These are phyloP conservation scores for Mesopsocus fuscifrons DNA, from an alignment of 2,888 invertebrate genomes.

Conservation along the genomic window DNA sequence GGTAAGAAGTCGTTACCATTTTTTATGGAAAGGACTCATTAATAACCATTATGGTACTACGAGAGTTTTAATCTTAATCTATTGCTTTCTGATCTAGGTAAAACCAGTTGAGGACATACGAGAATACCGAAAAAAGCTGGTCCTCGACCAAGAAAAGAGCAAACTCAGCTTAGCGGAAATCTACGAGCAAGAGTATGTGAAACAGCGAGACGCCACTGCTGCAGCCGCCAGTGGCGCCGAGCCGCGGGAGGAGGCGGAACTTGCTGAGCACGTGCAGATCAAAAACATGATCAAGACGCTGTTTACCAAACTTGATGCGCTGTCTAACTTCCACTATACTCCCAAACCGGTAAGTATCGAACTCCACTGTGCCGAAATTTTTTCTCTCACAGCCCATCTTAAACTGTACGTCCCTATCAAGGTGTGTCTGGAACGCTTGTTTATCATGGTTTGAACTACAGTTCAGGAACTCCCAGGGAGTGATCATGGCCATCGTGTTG, in stretches of 20 bases:
- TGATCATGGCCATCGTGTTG: too few species aligned
- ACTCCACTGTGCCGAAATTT: conserved; percentile 7
- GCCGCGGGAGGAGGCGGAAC: conserved; percentile 39
- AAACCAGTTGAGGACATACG: conserved; percentile 66
- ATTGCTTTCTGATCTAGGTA: conserved; percentile 22
- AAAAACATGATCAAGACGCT: conserved; percentile 50
- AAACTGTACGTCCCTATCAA: too few species aligned
- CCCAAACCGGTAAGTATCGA: conserved; percentile 45
- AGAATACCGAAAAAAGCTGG: conserved; percentile 70
- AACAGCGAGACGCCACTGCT: conserved; percentile 34
- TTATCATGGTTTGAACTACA: too few species aligned
- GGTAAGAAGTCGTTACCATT: too few species aligned
- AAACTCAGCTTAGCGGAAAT: conserved; percentile 84
- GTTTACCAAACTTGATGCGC: conserved; percentile 73
- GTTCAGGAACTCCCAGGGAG: too few species aligned
- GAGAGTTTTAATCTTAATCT: too few species aligned
- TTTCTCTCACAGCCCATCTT: background rate
- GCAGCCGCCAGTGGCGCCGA: conserved; percentile 33
- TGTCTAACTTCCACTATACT: conserved; percentile 87
- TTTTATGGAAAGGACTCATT: too few species aligned
- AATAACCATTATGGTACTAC: too few species aligned
- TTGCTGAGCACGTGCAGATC: conserved; percentile 61
- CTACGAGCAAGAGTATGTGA: conserved; percentile 71
- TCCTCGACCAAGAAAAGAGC: conserved; percentile 85
- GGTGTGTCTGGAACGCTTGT: too few species aligned